phyloP scores from a whole-genome alignment of 2,888 invertebrate species.

The Trisateles emortualis region DNA sequence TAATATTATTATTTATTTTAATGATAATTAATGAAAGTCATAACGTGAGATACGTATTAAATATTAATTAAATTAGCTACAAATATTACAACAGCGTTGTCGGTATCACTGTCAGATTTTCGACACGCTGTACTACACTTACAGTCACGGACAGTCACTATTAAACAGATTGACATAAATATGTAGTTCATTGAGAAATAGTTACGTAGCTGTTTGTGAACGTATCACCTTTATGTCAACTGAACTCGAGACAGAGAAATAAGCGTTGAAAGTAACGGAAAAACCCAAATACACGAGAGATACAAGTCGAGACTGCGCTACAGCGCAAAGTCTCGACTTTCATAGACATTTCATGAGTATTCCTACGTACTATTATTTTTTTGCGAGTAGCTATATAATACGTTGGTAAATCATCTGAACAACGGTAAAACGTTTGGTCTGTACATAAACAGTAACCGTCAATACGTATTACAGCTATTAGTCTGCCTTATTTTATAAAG shows the following conservation, averaged over 20 bases:
- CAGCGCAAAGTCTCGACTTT: not conserved
- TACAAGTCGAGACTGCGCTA: too few relatives aligned
- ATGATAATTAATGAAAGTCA: too few relatives aligned
- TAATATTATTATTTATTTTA: too few relatives aligned
- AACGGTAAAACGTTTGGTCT: slow-evolving; percentile 7
- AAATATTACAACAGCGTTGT: not conserved
- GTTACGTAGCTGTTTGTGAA: not conserved
- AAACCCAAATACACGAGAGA: not conserved
- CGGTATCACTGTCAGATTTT: not conserved
- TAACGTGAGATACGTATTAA: too few relatives aligned
- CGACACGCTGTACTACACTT: not conserved
- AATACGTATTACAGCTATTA: slow-evolving; percentile 8
- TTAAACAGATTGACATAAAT: not conserved
- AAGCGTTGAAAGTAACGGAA: not conserved
- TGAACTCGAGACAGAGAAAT: not conserved
- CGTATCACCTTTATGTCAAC: not conserved
- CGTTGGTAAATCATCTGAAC: not conserved
- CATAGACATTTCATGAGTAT: not conserved
- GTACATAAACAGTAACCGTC: not conserved
- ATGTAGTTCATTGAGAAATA: not conserved
- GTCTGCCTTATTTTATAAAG: slow-evolving; percentile 11
- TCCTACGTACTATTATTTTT: not conserved
- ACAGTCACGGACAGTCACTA: not conserved
- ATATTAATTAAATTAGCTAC: not conserved
- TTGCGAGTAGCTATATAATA: not conserved